Conservation (phyloP, 2,113 vertebrate genomes). For the Bombycilla garrulus region DNA sequence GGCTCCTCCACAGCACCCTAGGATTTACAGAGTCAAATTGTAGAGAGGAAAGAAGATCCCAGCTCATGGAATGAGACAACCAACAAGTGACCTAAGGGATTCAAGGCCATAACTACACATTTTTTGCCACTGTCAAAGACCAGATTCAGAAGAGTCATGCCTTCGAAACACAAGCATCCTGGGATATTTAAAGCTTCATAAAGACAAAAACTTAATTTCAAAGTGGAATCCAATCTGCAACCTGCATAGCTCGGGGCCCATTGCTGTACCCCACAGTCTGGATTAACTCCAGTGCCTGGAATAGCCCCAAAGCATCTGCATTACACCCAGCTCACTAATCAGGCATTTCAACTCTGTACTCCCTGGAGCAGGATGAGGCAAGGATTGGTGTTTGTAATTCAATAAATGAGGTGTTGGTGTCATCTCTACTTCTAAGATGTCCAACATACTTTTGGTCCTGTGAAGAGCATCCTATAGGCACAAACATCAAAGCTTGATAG, state of each 20-base stretch:
- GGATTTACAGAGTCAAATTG: neutral
- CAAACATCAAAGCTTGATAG: neutral
- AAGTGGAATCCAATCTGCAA: neutral
- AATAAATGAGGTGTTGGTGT: neutral
- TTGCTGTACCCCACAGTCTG: neutral
- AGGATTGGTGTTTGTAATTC: neutral
- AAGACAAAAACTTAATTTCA: neutral
- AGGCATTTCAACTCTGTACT: neutral
- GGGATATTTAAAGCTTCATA: neutral
- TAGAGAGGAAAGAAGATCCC: neutral
- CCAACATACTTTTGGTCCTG: neutral
- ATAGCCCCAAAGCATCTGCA: neutral
- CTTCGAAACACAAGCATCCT: neutral
- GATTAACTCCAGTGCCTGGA: conserved; percentile 13
- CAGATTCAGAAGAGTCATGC: neutral
- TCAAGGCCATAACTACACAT: neutral
- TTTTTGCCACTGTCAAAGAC: neutral
- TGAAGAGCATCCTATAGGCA: neutral
- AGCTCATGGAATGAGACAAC: neutral
- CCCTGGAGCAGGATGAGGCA: neutral
- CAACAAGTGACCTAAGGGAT: neutral
- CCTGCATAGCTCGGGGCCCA: neutral
- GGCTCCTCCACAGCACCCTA: neutral
- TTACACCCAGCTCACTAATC: conserved; percentile 3
- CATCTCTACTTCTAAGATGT: neutral